phyloP scores from a whole-genome alignment of 2,113 vertebrate species.

The Amphiprion ocellaris region DNA sequence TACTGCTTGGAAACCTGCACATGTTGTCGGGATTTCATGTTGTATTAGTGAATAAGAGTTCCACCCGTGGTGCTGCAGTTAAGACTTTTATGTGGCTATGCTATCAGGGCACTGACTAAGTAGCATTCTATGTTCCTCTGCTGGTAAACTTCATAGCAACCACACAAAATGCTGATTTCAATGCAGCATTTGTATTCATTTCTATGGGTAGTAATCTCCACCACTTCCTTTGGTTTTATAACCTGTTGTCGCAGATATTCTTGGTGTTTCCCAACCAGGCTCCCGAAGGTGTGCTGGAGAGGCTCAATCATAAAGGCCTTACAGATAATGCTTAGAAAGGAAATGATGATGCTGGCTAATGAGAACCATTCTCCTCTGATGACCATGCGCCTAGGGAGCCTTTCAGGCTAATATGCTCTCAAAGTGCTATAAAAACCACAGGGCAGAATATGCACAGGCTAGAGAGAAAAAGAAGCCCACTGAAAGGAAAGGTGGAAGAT shows the following conservation, averaged over 20 bases:
- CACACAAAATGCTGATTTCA: constrained; percentile 31
- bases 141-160: constrained; percentile 54
- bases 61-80: constrained; percentile 33
- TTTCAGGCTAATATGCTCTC: constrained; percentile 71
- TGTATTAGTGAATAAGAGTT: constrained; percentile 46
- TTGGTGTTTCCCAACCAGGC: constrained; percentile 40
- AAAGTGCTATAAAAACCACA: constrained; percentile 71
- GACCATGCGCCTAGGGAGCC: constrained; percentile 68
- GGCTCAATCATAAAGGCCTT: constrained; percentile 68
- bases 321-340: constrained; percentile 67
- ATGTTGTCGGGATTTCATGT: constrained; percentile 41
- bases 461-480: constrained; percentile 29
- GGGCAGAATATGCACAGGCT: constrained; percentile 54
- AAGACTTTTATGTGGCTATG: constrained; percentile 52
- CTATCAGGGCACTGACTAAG: constrained; percentile 39
- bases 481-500: constrained; percentile 36
- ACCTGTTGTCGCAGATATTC: constrained; percentile 54
- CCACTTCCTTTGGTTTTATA: constrained; percentile 55
- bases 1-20: constrained; percentile 47
- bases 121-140: constrained; percentile 32
- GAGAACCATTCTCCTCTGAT: constrained; percentile 75
- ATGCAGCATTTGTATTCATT: constrained; percentile 43
- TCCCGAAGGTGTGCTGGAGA: constrained; percentile 67
- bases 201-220: constrained; percentile 32
- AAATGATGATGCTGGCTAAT: constrained; percentile 79